Evolutionary conservation across 2,113 vertebrate species (phyloP), one percentile per base, ranked within the genome.

Genomic region (Rhizomys pruinosus): DNA sequence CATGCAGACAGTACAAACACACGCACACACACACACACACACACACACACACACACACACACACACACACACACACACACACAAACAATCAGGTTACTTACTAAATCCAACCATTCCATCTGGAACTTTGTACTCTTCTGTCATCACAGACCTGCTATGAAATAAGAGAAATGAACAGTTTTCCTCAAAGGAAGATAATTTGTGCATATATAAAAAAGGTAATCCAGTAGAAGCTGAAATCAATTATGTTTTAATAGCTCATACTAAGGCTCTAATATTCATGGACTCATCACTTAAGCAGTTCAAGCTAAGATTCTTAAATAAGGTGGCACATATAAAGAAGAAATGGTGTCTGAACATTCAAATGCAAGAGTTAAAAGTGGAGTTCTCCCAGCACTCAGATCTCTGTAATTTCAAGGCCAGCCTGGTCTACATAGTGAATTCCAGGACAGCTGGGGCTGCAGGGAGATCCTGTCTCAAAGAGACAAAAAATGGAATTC

Each of bases 21-120:
- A n/a, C n/a, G n/a, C n/a, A n/a, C n/a, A n/a, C n/a, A n/a, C n/a
- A n/a, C n/a, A n/a, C n/a, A n/a, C n/a, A n/a, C n/a, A n/a, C n/a
- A n/a, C n/a, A n/a, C n/a, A n/a, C n/a, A n/a, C n/a, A n/a, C n/a
- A n/a, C n/a, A n/a, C n/a, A n/a, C n/a, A n/a, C n/a, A n/a, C n/a
- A n/a, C n/a, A n/a, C n/a, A n/a, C n/a, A n/a, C n/a, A n/a, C n/a
- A n/a, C n/a, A n/a, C n/a, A n/a, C n/a, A n/a, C n/a, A n/a, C n/a
- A n/a, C n/a, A n/a, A n/a, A n/a, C n/a, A n/a, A n/a, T n/a, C n/a
- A 88, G 27, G 27, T 77, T 95, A 99, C 99, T 99, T 98, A 99
- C 99, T 99, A 97, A 99, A 99, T 98, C 99, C 99, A 98, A 99
- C 99, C 99, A 99, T 99, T 74, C 99, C 99, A 97, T 99, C 99